Percentiles rank a stretch among this genome's conserved stretches.
phyloP scores from a whole-genome alignment of 2,113 vertebrate species.

The Bubo bubo region DNA sequence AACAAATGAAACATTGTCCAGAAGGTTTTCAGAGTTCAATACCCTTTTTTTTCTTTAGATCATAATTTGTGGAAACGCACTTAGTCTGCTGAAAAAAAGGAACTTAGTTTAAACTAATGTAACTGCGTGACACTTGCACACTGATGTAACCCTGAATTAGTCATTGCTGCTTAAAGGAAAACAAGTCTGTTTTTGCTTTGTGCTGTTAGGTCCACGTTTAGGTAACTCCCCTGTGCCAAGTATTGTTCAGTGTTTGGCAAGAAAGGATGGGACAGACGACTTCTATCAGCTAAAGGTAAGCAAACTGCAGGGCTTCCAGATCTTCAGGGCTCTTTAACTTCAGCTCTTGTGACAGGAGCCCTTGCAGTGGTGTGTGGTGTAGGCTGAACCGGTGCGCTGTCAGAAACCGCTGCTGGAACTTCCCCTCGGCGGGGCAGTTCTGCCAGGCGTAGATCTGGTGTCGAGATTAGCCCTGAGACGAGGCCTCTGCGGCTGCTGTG shows the following conservation, averaged over 20 bases:
- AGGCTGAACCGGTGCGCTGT: background rate
- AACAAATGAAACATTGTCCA: background rate
- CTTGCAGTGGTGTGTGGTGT: background rate
- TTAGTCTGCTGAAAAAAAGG: background rate
- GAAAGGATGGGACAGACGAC: conserved; percentile 97
- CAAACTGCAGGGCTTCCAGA: background rate
- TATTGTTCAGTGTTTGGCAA: conserved; percentile 98
- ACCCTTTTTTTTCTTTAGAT: background rate
- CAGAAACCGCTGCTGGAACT: background rate
- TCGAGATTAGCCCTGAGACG: background rate
- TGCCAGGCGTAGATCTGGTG: background rate
- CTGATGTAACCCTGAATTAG: background rate
- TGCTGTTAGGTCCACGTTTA: conserved; percentile 88
- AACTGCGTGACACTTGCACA: background rate
- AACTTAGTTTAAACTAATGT: background rate
- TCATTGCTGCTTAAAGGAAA: conserved; percentile 40
- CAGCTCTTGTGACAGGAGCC: background rate
- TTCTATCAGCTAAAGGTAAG: conserved; percentile 98
- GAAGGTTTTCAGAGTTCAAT: background rate
- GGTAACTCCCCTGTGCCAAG: conserved; percentile 98
- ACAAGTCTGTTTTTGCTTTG: conserved; percentile 52
- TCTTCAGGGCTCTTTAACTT: background rate
- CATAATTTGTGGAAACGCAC: background rate
- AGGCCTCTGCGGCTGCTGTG: background rate
- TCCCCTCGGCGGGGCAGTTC: background rate